Conservation (phyloP, 2,113 vertebrate species). For the Grus americana region DNA sequence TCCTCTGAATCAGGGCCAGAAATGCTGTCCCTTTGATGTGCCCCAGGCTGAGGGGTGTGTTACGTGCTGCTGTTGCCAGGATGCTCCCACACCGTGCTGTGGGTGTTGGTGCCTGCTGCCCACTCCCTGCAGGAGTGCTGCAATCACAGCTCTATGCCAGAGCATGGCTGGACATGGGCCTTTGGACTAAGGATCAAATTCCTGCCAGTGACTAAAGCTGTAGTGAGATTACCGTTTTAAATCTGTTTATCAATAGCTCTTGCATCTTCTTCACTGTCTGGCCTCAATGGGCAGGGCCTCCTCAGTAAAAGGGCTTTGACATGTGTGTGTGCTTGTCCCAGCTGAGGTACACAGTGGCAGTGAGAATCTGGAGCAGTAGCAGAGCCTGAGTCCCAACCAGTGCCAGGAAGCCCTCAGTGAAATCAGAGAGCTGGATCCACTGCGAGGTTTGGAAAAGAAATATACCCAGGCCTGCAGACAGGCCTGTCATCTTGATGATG, state of each 20-base stretch:
- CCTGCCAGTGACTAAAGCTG: not conserved
- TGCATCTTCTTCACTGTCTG: not conserved
- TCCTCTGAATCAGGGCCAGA: not conserved
- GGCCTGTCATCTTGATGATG: not conserved
- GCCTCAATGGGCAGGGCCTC: not conserved
- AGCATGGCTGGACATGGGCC: not conserved
- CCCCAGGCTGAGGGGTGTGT: not conserved
- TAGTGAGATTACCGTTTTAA: not conserved
- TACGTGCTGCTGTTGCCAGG: fast-evolving
- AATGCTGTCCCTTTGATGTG: not conserved
- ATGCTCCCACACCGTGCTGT: not conserved
- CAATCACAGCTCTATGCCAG: not conserved
- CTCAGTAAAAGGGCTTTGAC: not conserved
- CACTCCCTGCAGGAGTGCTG: not conserved
- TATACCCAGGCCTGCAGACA: conserved; percentile 45
- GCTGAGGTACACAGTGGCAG: not conserved
- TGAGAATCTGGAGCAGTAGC: conserved; percentile 56
- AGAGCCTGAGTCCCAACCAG: conserved; percentile 46
- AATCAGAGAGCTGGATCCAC: conserved; percentile 58
- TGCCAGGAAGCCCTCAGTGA: conserved; percentile 55
- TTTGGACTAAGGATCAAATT: not conserved
- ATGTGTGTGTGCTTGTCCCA: not conserved
- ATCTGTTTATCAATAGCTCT: not conserved
- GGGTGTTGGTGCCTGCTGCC: not conserved
- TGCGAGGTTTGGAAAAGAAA: conserved; percentile 26